Percentiles rank a stretch among this genome's conserved stretches.
These are phyloP conservation scores for Diacarnus erythraeanus DNA, from an alignment of 37 sponge, comb jelly and placozoan species.

Conservation along the genomic window DNA sequence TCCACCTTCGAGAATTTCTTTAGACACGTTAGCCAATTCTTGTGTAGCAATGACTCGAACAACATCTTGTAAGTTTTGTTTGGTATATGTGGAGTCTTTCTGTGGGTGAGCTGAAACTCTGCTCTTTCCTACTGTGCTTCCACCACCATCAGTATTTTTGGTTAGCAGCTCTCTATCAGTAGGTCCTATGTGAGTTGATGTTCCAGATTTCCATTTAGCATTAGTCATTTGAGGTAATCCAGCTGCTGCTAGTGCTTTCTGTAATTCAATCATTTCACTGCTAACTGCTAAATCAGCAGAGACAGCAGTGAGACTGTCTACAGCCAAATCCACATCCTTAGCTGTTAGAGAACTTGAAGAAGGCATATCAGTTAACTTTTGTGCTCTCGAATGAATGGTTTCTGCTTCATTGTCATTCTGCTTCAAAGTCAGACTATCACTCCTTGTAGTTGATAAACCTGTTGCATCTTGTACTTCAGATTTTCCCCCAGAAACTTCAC, in stretches of 20 bases:
- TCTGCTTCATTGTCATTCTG: no score
- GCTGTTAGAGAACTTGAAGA: no score
- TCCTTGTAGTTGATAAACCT: no score
- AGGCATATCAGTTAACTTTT: no score
- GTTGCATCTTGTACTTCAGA: no score
- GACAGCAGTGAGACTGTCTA: not conserved
- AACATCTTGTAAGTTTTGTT: slow-evolving; percentile 10
- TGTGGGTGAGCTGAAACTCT: not conserved
- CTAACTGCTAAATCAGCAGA: not conserved
- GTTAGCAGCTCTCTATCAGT: no score
- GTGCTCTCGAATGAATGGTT: no score
- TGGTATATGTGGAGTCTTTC: not conserved
- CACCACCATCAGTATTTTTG: no score
- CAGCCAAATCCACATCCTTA: no score
- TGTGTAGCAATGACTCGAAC: slow-evolving; percentile 38
- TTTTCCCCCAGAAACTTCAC: no score
- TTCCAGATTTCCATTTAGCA: not conserved
- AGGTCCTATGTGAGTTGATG: not conserved
- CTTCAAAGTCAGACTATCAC: no score
- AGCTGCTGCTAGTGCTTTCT: slow-evolving; percentile 60
- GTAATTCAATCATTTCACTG: slow-evolving; percentile 45
- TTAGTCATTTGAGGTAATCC: slow-evolving; percentile 38
- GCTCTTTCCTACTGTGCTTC: no score
- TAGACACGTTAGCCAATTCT: slow-evolving; percentile 40
- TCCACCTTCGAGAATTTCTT: slow-evolving; percentile 14